phyloP scores from a whole-genome alignment of 2,113 vertebrate species.

The Butorides virescens region DNA sequence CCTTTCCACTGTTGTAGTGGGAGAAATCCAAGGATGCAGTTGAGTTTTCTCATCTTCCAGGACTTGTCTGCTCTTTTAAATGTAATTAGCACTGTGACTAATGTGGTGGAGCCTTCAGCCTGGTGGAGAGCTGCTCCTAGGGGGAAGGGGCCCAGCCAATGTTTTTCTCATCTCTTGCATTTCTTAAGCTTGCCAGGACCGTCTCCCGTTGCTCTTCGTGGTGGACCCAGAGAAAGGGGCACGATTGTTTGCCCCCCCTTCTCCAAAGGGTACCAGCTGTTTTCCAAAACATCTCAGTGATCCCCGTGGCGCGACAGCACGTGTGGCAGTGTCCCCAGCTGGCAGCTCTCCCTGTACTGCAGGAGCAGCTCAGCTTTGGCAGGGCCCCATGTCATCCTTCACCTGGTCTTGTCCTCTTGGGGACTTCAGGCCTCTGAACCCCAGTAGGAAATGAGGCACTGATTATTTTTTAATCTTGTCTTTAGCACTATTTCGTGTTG shows the following conservation, averaged over 20 bases:
- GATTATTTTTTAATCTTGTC: not conserved
- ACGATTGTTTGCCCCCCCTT: not conserved
- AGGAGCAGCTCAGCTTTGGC: not conserved
- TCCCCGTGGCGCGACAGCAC: not conserved
- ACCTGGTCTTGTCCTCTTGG: not conserved
- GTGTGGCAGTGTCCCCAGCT: not conserved
- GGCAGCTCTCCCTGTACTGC: not conserved
- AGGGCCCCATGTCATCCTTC: not conserved
- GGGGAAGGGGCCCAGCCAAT: not conserved
- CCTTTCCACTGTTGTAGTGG: not conserved
- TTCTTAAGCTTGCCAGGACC: not conserved
- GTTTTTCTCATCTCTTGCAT: not conserved
- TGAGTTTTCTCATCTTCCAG: not conserved
- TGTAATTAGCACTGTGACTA: not conserved
- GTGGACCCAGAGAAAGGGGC: not conserved
- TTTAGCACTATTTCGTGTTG: not conserved
- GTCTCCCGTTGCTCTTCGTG: rapidly evolving
- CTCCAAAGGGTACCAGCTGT: not conserved
- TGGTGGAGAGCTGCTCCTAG: not conserved
- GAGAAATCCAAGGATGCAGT: not conserved
- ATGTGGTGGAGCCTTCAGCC: not conserved
- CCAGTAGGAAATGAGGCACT: not conserved
- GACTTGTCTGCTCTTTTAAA: not conserved
- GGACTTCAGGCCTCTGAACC: not conserved
- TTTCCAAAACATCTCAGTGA: not conserved